phyloP scores from a whole-genome alignment of 1,140 invertebrate genomes.

The Matsumurasca onukii region DNA sequence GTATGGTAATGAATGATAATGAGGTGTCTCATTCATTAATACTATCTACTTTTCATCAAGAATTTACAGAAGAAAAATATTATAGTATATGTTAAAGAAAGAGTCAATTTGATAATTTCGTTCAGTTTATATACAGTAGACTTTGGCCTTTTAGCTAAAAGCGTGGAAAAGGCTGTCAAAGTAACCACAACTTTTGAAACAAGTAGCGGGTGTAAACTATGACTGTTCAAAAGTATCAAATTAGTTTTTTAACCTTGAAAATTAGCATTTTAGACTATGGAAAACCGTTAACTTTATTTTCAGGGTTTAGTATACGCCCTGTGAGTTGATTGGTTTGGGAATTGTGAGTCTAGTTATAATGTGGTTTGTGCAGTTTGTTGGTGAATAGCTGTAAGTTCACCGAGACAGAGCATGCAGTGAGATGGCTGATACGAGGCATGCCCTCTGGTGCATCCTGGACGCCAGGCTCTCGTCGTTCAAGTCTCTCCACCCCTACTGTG shows the following conservation, averaged over 20 bases:
- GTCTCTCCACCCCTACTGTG: constrained; percentile 30
- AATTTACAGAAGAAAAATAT: no score
- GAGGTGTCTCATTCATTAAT: no score
- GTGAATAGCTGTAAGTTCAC: constrained; percentile 15
- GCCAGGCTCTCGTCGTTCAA: neutral
- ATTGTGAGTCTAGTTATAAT: neutral
- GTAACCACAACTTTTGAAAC: neutral
- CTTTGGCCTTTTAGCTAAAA: no score
- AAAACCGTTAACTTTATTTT: no score
- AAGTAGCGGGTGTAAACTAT: neutral
- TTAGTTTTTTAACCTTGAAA: no score
- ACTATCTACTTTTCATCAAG: no score
- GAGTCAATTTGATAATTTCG: no score
- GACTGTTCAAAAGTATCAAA: neutral
- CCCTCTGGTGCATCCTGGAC: constrained; percentile 21
- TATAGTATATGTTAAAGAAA: no score
- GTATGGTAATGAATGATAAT: no score
- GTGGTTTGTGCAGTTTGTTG: neutral
- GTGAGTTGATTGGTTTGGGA: neutral
- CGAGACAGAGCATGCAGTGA: constrained; percentile 30
- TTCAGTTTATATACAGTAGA: no score
- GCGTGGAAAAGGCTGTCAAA: no score
- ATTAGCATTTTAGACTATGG: no score
- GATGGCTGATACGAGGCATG: constrained; percentile 30
- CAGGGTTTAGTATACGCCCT: neutral